Evolutionary conservation across 2,113 vertebrate species (phyloP).

Genomic region (Loxodonta africana): DNA sequence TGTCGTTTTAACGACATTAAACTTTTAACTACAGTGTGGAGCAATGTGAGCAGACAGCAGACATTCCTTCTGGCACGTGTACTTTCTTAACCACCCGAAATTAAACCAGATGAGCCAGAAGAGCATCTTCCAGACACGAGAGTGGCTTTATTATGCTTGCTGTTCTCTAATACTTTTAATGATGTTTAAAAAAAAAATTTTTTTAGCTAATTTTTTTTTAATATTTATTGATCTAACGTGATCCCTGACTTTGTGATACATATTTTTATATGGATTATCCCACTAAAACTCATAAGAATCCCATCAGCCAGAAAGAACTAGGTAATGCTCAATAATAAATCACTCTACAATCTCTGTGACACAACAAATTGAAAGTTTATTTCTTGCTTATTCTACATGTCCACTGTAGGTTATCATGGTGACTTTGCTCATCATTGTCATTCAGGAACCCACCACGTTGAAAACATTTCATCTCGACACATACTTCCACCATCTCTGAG

Average conservation of each 20-base stretch:
- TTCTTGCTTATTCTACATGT: not conserved
- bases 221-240: not conserved
- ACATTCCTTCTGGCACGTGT: not conserved
- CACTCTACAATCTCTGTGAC: not conserved
- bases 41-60: not conserved
- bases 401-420: not conserved
- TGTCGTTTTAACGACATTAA: not conserved
- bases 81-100: not conserved
- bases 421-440: not conserved
- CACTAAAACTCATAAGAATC: not conserved
- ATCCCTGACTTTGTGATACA: not conserved
- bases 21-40: not conserved
- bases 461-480: not conserved
- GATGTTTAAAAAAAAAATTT: not conserved
- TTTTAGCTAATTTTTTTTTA: no score
- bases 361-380: not conserved
- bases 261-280: not conserved
- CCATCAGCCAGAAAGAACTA: not conserved
- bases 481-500: not conserved
- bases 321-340: not conserved
- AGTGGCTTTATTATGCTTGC: not conserved
- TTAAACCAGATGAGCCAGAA: not conserved
- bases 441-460: not conserved
- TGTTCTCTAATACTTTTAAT: not conserved
- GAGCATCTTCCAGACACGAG: not conserved